These are phyloP conservation scores for Nasonia longicornis DNA, from an alignment of 1,140 invertebrate species.

Conservation along the genomic window DNA sequence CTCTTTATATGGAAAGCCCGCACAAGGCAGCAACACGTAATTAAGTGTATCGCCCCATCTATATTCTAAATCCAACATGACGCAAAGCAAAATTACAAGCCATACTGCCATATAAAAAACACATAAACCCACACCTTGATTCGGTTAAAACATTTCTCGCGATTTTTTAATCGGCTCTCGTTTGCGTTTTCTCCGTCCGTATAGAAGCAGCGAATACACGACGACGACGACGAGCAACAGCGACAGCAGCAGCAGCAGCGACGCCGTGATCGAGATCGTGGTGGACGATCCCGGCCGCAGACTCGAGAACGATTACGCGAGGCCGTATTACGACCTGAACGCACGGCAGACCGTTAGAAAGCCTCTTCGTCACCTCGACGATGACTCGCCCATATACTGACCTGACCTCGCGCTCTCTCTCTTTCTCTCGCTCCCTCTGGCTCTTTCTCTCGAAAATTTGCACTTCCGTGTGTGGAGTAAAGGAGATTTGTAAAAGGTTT, in stretches of 20 bases:
- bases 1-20: too few relatives aligned
- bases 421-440: too few relatives aligned
- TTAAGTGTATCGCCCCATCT: neutral
- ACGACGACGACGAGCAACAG: neutral
- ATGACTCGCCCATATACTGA: slow-evolving; percentile 60
- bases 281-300: neutral
- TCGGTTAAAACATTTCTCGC: too few relatives aligned
- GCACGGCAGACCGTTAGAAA: slow-evolving; percentile 50
- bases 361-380: slow-evolving; percentile 54
- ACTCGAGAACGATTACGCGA: slow-evolving; percentile 33
- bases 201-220: slow-evolving; percentile 25
- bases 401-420: neutral
- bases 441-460: too few relatives aligned
- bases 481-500: too few relatives aligned
- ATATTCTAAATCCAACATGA: neutral
- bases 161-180: too few relatives aligned
- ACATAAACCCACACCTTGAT: too few relatives aligned
- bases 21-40: neutral
- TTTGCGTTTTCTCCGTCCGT: too few relatives aligned
- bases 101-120: too few relatives aligned
- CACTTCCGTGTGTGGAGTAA: too few relatives aligned
- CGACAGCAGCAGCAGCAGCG: slow-evolving; percentile 33
- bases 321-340: slow-evolving; percentile 47
- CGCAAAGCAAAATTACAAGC: slow-evolving; percentile 24
- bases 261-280: slow-evolving; percentile 36